Percentiles rank a stretch among this genome's conserved stretches.
Evolutionary conservation across 2,888 invertebrate genomes (phyloP).

Genomic region (Pristionchus japonicus): DNA sequence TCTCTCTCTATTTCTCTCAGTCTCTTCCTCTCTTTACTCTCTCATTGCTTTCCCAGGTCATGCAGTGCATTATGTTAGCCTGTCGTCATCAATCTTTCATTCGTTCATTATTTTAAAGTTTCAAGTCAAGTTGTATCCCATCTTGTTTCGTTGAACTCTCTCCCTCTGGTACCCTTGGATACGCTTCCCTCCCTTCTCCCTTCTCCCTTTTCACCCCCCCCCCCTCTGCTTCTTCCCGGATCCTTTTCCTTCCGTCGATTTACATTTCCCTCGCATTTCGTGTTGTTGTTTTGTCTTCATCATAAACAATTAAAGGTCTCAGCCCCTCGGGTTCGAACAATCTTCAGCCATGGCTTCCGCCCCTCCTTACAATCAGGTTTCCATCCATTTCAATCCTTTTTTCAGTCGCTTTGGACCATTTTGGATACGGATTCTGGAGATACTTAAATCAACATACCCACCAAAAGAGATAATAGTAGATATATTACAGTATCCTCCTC

Average conservation of each 20-base stretch:
- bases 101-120: too few relatives aligned
- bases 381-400: too few relatives aligned
- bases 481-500: slow-evolving; percentile 29
- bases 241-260: neutral
- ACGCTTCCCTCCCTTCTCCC: neutral
- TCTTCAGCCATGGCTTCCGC: neutral
- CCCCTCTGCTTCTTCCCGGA: too few relatives aligned
- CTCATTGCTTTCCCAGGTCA: too few relatives aligned
- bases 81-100: too few relatives aligned
- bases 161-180: neutral
- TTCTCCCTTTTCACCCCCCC: neutral
- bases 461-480: neutral
- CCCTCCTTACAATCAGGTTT: slow-evolving; percentile 15
- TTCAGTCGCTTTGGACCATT: too few relatives aligned
- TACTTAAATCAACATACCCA: too few relatives aligned
- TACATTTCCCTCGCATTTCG: neutral
- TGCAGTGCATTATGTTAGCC: too few relatives aligned
- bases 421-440: too few relatives aligned
- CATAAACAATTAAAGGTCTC: neutral
- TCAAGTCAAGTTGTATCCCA: neutral
- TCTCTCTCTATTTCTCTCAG: neutral
- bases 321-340: neutral
- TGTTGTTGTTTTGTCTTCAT: too few relatives aligned
- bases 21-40: neutral
- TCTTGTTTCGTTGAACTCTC: neutral